Conservation (phyloP, 2,113 vertebrate genomes). For the Progne subis region DNA sequence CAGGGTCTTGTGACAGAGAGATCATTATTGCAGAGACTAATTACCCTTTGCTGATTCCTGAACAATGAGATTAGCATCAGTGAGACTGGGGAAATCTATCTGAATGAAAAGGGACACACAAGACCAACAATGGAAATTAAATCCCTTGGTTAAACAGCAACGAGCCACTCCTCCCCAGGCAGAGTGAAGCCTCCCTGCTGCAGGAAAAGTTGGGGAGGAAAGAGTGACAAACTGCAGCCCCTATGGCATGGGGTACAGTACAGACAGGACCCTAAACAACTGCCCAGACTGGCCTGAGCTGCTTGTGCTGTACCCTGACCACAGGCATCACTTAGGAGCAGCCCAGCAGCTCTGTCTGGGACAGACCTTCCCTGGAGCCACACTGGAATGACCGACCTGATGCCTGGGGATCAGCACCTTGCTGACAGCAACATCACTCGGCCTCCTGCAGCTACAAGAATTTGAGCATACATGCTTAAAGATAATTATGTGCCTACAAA, state of each 20-base stretch:
- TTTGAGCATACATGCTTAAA: not conserved
- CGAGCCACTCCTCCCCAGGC: not conserved
- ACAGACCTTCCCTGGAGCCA: not conserved
- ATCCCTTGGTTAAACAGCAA: not conserved
- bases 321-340: not conserved
- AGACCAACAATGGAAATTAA: slow-evolving; percentile 17
- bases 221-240: rapidly evolving
- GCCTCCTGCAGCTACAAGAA: not conserved
- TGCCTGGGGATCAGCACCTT: rapidly evolving
- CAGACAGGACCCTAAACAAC: not conserved
- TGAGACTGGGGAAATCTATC: not conserved
- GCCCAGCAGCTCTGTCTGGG: not conserved
- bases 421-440: rapidly evolving
- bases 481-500: not conserved
- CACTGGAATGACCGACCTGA: rapidly evolving
- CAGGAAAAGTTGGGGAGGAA: not conserved
- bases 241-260: rapidly evolving
- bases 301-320: not conserved
- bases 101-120: not conserved
- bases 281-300: not conserved
- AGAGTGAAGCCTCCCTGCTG: not conserved
- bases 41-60: slow-evolving; percentile 34
- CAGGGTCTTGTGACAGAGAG: not conserved
- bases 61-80: not conserved
- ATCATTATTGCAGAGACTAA: not conserved